phyloP scores from a whole-genome alignment of 2,888 invertebrate species.

The Drosophila infuscata region DNA sequence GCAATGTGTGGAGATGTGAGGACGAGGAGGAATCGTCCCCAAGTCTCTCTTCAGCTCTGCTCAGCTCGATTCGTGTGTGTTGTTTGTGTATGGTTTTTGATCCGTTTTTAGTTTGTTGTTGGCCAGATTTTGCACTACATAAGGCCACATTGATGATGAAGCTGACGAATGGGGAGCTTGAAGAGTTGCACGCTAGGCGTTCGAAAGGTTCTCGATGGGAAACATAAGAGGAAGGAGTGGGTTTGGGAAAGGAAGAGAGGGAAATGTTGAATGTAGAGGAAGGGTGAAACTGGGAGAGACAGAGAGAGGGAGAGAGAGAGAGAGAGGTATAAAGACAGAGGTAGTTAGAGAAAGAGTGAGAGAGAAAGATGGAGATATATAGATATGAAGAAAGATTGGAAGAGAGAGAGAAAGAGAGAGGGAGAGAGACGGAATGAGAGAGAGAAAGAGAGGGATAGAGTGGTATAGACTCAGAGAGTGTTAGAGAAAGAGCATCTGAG shows the following conservation, averaged over 20 bases:
- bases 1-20: constrained; percentile 2
- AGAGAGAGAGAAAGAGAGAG: background rate
- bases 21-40: constrained; percentile 7
- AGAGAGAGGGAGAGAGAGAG: background rate
- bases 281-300: too few species aligned
- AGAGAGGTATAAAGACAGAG: background rate
- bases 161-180: constrained; percentile 49
- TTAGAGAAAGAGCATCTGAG: too few species aligned
- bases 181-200: constrained; percentile 24
- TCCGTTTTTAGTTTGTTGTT: constrained; percentile 66
- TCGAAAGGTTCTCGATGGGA: background rate
- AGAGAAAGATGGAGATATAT: background rate
- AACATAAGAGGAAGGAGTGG: background rate
- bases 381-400: rapidly evolving
- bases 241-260: background rate
- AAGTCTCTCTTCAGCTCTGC: constrained; percentile 5
- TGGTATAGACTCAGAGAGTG: too few species aligned
- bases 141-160: constrained; percentile 54
- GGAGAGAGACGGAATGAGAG: background rate
- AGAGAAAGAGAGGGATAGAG: background rate
- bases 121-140: constrained; percentile 62
- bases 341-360: background rate
- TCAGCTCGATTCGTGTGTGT: constrained; percentile 25
- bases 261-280: background rate
- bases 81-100: constrained; percentile 51